Base-by-base conservation (phyloP, 2,797 vertebrate genomes). In the Platyrinchus mystaceus region DNA sequence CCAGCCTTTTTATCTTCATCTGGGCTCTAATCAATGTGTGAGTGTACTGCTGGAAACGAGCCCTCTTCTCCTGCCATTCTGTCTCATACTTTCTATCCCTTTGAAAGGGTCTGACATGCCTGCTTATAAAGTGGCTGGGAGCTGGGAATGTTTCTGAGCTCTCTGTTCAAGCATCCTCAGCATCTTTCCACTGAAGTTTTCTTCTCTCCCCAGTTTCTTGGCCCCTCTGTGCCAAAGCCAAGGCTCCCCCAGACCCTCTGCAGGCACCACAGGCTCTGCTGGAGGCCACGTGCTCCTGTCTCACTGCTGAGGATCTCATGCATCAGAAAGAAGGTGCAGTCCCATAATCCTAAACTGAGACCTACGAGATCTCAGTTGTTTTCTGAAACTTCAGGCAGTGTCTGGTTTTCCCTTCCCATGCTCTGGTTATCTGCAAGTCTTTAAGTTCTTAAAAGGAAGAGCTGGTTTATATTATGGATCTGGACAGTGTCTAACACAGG, bases 401-500 rank as follows among this genome's bases (percentile, higher is more conserved):
- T 77, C 77, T 94, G 84, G 18, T 34, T 95, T 94, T 93, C 56
- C 80, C 90, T 84, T 89, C 88, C 77, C 80, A 36, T 37, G 70
- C 70, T 90, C 81, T 76, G 74, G 56, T 84, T 94, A 76, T 95
- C 95, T 95, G 88, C 75, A 90, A 90, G 36, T 32, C 91, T 76
- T 84, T 39, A 82, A 90, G 73, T 17, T 90, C 90, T 76, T 37
- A 36, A 87, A 91, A 83, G 88, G 90, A 94, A 70, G 93, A 95
- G 52, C 92, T 95, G 86, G 18, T 94, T 95, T 82, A 6, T 56
- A 58, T 95, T 82, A 89, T 26, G 59, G 44, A 41, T 89, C 95
- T 97, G 96, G 88, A 94, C 75, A 95, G 66, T 49, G 68, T 97
- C 77, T 95, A 84, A 84, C 67, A 56, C 67, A 74, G 52, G 85